Conservation (phyloP, 2,888 invertebrate species). For the Trichacis sp. region DNA sequence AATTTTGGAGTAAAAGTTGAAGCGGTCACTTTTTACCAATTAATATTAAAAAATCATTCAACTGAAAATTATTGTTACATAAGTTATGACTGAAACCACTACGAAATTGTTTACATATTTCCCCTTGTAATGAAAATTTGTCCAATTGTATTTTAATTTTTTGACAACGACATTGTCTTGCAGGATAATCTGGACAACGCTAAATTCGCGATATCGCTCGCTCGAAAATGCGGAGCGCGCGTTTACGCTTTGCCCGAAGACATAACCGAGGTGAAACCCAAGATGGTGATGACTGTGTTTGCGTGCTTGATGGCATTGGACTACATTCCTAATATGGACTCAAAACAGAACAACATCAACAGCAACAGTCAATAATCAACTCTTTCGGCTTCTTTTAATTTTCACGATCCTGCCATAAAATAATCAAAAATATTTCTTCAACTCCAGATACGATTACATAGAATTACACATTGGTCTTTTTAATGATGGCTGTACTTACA, state of each 20-base stretch:
- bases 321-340: constrained; percentile 90
- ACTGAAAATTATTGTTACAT: too few relatives aligned
- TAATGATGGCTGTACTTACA: background rate
- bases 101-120: too few relatives aligned
- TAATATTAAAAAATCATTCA: too few relatives aligned
- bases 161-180: too few relatives aligned
- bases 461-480: background rate
- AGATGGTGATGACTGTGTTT: constrained; percentile 99
- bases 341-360: constrained; percentile 59
- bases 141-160: too few relatives aligned
- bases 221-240: constrained; percentile 95
- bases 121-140: too few relatives aligned
- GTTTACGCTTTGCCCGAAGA: constrained; percentile 99
- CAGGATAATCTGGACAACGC: constrained; percentile 96
- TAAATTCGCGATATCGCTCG: constrained; percentile 99
- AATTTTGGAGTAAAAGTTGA: too few relatives aligned
- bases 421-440: constrained; percentile 3
- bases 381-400: constrained; percentile 10
- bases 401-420: constrained; percentile 41
- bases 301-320: constrained; percentile 99
- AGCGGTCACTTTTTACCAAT: too few relatives aligned
- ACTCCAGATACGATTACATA: too few relatives aligned
- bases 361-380: constrained; percentile 48
- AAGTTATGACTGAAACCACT: too few relatives aligned
- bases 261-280: constrained; percentile 97